Percentiles rank a stretch among this genome's conserved stretches.
Evolutionary conservation across 2,888 invertebrate genomes (phyloP).

Genomic region (Frankliniella intonsa): DNA sequence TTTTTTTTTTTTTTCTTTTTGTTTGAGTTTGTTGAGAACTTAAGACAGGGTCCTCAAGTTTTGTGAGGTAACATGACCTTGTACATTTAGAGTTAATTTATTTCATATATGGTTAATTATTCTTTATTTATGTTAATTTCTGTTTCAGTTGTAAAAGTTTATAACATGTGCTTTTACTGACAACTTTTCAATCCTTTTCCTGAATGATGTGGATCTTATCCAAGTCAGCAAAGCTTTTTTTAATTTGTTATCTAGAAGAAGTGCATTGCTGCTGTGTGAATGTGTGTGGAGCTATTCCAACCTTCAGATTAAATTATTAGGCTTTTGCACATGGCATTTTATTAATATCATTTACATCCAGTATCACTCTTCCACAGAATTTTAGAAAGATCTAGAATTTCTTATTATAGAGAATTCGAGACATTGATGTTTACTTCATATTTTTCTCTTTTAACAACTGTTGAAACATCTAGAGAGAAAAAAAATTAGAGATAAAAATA

Average conservation of each 20-base stretch:
- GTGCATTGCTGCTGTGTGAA: constrained; percentile 13
- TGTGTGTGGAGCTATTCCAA: constrained; percentile 24
- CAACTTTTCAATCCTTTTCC: neutral
- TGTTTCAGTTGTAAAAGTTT: constrained; percentile 25
- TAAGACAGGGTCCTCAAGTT: constrained; percentile 1
- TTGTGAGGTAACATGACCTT: constrained; percentile 1
- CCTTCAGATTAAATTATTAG: constrained; percentile 27
- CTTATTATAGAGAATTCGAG: neutral
- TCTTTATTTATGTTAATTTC: constrained; percentile 20
- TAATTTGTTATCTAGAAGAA: neutral
- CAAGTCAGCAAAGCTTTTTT: neutral
- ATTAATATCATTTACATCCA: neutral
- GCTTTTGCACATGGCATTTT: neutral
- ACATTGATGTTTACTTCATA: neutral
- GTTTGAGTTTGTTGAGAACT: neutral
- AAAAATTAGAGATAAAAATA: neutral
- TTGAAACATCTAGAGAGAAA: neutral
- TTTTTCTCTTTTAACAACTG: neutral
- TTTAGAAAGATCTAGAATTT: neutral
- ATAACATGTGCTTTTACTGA: constrained; percentile 16
- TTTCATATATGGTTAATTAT: constrained; percentile 7
- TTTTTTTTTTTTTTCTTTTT: neutral
- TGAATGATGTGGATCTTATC: neutral
- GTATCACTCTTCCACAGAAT: neutral
- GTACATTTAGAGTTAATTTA: constrained; percentile 21